Base-by-base conservation (phyloP, 2,888 invertebrate species). In the Rhimphoctona megacephalus region DNA sequence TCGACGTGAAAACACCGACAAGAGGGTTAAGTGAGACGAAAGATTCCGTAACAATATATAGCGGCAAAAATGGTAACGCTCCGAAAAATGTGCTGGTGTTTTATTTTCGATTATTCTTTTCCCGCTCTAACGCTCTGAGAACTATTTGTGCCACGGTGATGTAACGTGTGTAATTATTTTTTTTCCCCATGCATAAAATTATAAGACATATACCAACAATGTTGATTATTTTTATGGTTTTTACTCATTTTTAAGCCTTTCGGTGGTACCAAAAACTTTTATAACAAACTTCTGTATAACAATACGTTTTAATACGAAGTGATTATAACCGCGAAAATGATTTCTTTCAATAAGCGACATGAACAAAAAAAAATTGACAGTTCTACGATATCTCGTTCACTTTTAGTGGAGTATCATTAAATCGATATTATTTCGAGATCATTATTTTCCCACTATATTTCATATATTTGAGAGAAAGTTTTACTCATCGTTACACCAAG, bases 1-100 rank as follows among this genome's bases (percentile, higher is more conserved):
- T 11, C 14, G 43, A 11, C 11, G 11, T 43, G 43, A 43, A 43
- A 43, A 43, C 11, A 11, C 72, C 54, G 19, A 43, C 67, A n/a
- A 25, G 3, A 22, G 3, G 43, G 36, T 17, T 9, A 64, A 49
- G 33, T 9, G n/a, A 25, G 9, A 52, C 6, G 57, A 36, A 57
- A 69, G 46, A 69, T 76, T 61, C 61, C 22, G 61, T 33, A 30
- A 54, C 22, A 36, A 17, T 30, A 70, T 30, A 70, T 76, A 76
- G 80, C 74, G 49, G 72, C 11, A 19, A 76, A 81, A 81, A 77
- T 64, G 17, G 73, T 81, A 72, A 77, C 81, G 70, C 69, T 81
- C 76, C 43, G 64, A 72, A 70, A 74, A 80, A 46, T 57, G 6
- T 64, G 36, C 14, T 43, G 64, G 36, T 22, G 46, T 54, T 30